phyloP scores from a whole-genome alignment of 2,888 invertebrate species.

The Limnephilus rhombicus region DNA sequence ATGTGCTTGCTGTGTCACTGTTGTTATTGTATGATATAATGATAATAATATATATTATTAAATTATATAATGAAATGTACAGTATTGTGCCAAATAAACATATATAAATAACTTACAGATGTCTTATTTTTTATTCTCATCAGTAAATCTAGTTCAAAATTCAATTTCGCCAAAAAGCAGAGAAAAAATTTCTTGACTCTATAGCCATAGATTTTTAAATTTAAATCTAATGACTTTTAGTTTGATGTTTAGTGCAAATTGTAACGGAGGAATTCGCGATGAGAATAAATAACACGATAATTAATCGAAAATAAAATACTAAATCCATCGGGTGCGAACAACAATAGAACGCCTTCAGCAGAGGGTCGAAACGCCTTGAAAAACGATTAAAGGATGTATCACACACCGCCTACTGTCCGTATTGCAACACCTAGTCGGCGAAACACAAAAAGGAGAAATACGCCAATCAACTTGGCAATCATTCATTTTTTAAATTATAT shows the following conservation, averaged over 20 bases:
- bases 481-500: constrained; percentile 50
- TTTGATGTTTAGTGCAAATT: background rate
- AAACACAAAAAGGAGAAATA: background rate
- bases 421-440: constrained; percentile 25
- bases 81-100: too few relatives aligned
- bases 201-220: too few relatives aligned
- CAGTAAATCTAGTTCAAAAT: background rate
- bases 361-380: constrained; percentile 28
- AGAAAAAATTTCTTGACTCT: too few relatives aligned
- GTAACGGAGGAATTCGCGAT: background rate
- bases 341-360: background rate
- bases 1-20: too few relatives aligned
- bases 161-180: too few relatives aligned
- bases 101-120: too few relatives aligned
- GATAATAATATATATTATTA: too few relatives aligned
- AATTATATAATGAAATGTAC: too few relatives aligned
- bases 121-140: too few relatives aligned
- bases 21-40: too few relatives aligned
- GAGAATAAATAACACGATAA: background rate
- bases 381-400: constrained; percentile 43
- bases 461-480: constrained; percentile 32
- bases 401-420: background rate
- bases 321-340: constrained; percentile 26
- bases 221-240: background rate
- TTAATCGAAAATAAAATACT: constrained; percentile 6